Evolutionary conservation across 1,140 invertebrate genomes (phyloP), one percentile per base, ranked within the genome.

Genomic region (Andricus grossulariae): DNA sequence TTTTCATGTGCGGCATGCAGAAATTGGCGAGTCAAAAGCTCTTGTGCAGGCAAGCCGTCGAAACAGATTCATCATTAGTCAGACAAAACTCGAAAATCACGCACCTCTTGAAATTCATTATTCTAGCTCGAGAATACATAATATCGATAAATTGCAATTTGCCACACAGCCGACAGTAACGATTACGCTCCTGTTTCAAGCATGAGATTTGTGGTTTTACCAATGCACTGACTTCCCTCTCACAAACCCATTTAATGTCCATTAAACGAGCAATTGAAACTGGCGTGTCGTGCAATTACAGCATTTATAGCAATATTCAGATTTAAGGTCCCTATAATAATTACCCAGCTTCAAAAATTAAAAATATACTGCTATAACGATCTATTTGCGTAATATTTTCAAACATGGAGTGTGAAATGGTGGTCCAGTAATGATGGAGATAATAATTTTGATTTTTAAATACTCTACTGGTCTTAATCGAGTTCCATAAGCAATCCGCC

Each of bases 241-340:
- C 55, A 57, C 55, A 57, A 57, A 57, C 55, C 55, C 55, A 57
- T 57, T 32, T 25, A 21, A 57, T 57, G 55, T 32, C 55, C 55
- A 57, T 57, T 57, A 57, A 57, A 57, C 60, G 60, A 32, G 60
- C 60, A 66, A 66, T 66, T n/a, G 25, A 66, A 66, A 66, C 32
- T 66, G 15, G 60, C 60, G 32, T 66, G 45, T 32, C 60, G 3
- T 66, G 16, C 60, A 66, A 66, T 66, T 66, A 66, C 25, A 39
- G 60, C 60, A 66, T 66, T 39, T 39, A 18, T 12, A 21, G 21
- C 19, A 60, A 32, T 45, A 66, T 66, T 66, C 39, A 66, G 25
- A 45, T 66, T 66, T n/a, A 45, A 32, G 25, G 15, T 32, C 39
- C 21, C 57, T 66, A 45, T 45, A 66, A 66, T 25, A 11, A 12